A percentile compares a stretch with the other conserved stretches of the same genome.
Evolutionary conservation across 2,113 vertebrate genomes (phyloP).

Genomic region (Lagenorhynchus albirostris): DNA sequence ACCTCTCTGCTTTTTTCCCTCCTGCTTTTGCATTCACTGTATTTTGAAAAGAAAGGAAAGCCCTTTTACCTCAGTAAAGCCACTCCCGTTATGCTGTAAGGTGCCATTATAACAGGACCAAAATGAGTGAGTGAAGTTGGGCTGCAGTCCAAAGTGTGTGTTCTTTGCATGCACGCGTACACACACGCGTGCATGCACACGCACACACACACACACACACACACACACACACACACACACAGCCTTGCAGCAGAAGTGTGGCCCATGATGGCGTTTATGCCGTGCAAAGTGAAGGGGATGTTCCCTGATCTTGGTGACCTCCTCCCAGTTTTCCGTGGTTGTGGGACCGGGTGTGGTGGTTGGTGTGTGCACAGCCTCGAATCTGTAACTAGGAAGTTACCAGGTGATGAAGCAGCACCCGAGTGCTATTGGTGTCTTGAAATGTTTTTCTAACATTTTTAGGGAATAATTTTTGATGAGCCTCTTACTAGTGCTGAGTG

Average conservation of each 20-base stretch:
- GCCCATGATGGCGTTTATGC: rapidly evolving
- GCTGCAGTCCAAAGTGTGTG: background rate
- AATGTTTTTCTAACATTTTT: background rate
- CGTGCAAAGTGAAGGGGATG: background rate
- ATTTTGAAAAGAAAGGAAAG: background rate
- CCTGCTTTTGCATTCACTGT: no score
- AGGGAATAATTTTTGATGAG: background rate
- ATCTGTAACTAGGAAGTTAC: rapidly evolving
- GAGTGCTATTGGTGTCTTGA: background rate
- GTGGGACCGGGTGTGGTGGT: background rate
- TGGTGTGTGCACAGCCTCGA: rapidly evolving
- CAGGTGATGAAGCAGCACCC: background rate
- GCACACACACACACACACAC: rapidly evolving
- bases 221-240: rapidly evolving
- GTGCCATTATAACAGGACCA: no score
- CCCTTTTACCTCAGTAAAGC: background rate
- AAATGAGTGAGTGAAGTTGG: background rate
- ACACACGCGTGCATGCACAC: rapidly evolving
- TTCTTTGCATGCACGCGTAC: rapidly evolving
- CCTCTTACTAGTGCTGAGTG: rapidly evolving
- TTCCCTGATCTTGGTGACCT: background rate
- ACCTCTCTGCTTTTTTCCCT: background rate
- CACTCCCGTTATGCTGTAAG: rapidly evolving
- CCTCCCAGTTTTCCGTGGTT: rapidly evolving
- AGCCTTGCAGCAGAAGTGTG: rapidly evolving